These are phyloP conservation scores for Drosophila greeni DNA, from an alignment of 2,888 invertebrate genomes.

Conservation along the genomic window DNA sequence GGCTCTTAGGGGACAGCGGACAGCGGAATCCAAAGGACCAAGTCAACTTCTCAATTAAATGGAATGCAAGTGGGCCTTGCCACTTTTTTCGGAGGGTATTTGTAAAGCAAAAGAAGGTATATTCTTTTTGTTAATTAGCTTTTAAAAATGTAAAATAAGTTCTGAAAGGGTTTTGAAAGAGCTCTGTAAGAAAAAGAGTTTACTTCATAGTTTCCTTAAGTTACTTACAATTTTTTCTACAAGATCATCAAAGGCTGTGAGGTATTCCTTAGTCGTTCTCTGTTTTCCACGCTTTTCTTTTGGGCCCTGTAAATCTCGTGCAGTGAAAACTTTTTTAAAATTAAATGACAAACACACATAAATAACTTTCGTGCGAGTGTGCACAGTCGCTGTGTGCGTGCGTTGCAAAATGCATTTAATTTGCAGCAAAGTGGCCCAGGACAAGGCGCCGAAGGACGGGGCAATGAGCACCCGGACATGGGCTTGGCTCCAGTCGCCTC, in stretches of 20 bases:
- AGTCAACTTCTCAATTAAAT: conserved; percentile 67
- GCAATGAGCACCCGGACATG: conserved; percentile 15
- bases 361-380: conserved; percentile 36
- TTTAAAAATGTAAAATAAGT: neutral
- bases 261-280: neutral
- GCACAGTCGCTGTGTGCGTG: conserved; percentile 13
- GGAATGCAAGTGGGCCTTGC: conserved; percentile 44
- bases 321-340: conserved; percentile 63
- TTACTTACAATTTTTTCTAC: rapidly evolving
- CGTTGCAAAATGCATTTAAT: conserved; percentile 69
- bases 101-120: neutral
- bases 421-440: conserved; percentile 66
- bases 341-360: conserved; percentile 63
- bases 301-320: conserved; percentile 66
- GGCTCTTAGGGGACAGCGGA: neutral
- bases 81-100: conserved; percentile 22
- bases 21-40: conserved; percentile 7
- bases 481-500: conserved; percentile 69
- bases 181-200: no score
- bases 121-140: neutral
- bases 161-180: neutral
- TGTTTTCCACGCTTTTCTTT: conserved; percentile 14
- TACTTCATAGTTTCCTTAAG: rapidly evolving
- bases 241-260: neutral
- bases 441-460: conserved; percentile 19